Conservation (phyloP, 2,113 vertebrate species). For the Gallinago undulata region DNA sequence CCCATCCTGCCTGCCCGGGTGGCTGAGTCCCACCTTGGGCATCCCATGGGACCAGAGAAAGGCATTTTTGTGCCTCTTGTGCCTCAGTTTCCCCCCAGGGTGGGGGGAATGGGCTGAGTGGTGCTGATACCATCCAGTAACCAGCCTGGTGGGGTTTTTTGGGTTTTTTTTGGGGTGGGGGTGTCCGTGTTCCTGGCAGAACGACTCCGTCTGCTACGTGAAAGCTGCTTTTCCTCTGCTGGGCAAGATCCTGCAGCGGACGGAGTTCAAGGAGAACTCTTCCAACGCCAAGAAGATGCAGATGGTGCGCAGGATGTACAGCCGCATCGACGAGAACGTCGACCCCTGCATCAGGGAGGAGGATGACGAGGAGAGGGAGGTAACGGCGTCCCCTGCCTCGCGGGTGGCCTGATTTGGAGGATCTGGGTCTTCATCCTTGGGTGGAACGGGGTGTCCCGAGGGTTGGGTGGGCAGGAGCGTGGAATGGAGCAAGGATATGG, state of each 20-base stretch:
- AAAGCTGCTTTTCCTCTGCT: slow-evolving; percentile 72
- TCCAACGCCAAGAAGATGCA: slow-evolving; percentile 26
- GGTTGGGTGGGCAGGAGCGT: rapidly evolving
- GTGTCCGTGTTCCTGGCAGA: not conserved
- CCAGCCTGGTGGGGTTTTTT: not conserved
- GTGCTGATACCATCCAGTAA: not conserved
- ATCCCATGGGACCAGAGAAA: not conserved
- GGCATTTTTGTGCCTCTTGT: not conserved
- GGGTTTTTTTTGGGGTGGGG: no score
- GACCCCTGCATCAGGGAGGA: slow-evolving; percentile 60
- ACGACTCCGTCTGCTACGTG: slow-evolving; percentile 66
- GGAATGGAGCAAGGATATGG: not conserved
- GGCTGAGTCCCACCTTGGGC: not conserved
- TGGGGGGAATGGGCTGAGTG: not conserved
- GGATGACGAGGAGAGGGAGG: slow-evolving; percentile 52
- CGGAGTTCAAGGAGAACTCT: slow-evolving; percentile 71
- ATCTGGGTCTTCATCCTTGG: not conserved
- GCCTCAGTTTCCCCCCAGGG: not conserved
- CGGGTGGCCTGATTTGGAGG: not conserved
- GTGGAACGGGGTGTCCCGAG: not conserved
- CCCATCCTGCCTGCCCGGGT: not conserved
- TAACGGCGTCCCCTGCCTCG: not conserved
- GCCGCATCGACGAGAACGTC: not conserved
- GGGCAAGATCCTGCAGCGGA: slow-evolving; percentile 55
- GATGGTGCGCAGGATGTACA: slow-evolving; percentile 53